phyloP scores from a whole-genome alignment of 1,140 invertebrate species.

The Rhysida immarginata region DNA sequence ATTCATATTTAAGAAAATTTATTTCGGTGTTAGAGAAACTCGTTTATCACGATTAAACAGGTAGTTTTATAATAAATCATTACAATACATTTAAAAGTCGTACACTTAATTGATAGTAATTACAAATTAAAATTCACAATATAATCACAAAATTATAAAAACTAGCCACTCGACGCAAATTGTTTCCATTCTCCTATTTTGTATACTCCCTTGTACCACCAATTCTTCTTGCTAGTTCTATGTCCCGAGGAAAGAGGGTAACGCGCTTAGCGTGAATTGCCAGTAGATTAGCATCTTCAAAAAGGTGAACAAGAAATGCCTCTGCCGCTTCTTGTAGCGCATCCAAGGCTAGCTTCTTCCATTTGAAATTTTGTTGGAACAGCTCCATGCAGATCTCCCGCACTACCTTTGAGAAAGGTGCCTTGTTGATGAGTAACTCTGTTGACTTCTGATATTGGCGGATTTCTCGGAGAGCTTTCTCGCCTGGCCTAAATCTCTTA shows the following conservation, averaged over 20 bases:
- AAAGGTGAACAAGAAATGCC: conserved; percentile 72
- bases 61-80: no score
- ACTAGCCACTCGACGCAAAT: no score
- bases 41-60: no score
- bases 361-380: conserved; percentile 39
- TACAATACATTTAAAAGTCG: no score
- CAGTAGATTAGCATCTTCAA: conserved; percentile 52
- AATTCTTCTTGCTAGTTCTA: conserved; percentile 65
- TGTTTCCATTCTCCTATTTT: no score
- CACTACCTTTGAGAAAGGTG: conserved; percentile 70
- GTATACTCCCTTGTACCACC: conserved; percentile 20
- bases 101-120: no score
- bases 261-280: conserved; percentile 12
- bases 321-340: conserved; percentile 70
- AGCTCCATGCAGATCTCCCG: conserved; percentile 73
- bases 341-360: conserved; percentile 30
- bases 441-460: conserved; percentile 71
- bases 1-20: no score
- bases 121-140: no score
- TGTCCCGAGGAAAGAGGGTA: conserved; percentile 92
- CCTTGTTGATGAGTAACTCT: conserved; percentile 63
- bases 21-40: no score
- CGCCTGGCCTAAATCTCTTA: no score
- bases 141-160: no score
- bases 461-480: conserved; percentile 72